Evolutionary conservation across 2,888 invertebrate species (phyloP).

Genomic region (Agrochola litura): DNA sequence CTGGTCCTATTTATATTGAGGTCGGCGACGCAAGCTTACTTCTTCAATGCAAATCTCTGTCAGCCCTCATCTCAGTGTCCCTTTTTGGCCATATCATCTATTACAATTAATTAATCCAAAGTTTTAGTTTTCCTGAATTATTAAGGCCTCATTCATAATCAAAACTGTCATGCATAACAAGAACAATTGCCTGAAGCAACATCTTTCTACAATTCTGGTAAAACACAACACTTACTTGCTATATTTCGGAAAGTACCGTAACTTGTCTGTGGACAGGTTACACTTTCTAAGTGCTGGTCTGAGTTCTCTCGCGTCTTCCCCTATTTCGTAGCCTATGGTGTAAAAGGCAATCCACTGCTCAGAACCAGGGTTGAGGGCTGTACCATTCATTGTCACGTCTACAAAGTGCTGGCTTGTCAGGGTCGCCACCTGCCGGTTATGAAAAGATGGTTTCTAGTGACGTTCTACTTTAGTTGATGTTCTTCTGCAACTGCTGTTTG

Average conservation of each 20-base stretch:
- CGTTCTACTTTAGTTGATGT: too few relatives aligned
- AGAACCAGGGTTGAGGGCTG: slow-evolving; percentile 75
- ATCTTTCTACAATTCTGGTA: neutral
- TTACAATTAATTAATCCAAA: neutral
- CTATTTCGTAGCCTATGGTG: slow-evolving; percentile 65
- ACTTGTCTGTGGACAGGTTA: slow-evolving; percentile 63
- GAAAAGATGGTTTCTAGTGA: neutral
- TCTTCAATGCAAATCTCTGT: neutral
- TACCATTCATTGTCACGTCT: slow-evolving; percentile 78
- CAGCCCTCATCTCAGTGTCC: neutral
- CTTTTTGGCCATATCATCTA: neutral
- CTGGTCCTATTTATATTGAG: neutral
- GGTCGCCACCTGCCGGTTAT: slow-evolving; percentile 70
- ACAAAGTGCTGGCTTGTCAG: slow-evolving; percentile 73
- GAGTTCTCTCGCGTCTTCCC: slow-evolving; percentile 68
- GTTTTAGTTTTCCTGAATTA: neutral
- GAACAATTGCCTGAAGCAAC: neutral
- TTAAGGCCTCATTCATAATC: neutral
- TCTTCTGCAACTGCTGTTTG: neutral
- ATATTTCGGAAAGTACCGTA: slow-evolving; percentile 74
- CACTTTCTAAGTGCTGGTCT: slow-evolving; percentile 73
- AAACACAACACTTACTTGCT: slow-evolving; percentile 38
- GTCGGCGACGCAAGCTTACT: neutral
- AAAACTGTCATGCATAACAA: neutral
- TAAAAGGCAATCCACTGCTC: slow-evolving; percentile 77